Conservation (phyloP, 2,113 vertebrate genomes). For the Procapra przewalskii region DNA sequence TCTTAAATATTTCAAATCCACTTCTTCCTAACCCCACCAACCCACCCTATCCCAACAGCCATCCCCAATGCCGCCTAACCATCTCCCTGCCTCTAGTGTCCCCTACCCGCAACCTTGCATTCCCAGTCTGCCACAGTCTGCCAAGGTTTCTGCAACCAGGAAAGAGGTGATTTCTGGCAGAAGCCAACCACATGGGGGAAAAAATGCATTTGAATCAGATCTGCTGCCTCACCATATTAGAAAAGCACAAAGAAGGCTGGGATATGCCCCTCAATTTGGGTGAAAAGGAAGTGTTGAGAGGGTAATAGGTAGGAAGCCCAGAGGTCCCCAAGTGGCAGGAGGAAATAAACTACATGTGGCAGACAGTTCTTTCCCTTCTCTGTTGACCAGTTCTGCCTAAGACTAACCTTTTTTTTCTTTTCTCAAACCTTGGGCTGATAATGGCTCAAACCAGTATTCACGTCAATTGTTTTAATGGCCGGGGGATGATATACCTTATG, state of each 20-base stretch:
- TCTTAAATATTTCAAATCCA: neutral
- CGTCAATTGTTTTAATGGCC: neutral
- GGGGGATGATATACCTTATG: neutral
- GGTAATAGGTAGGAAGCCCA: neutral
- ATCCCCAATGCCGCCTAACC: too few relatives aligned
- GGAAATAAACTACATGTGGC: neutral
- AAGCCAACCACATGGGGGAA: neutral
- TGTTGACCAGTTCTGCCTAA: neutral
- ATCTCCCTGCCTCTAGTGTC: neutral
- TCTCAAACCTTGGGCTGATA: neutral
- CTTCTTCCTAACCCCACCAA: neutral
- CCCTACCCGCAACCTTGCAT: neutral
- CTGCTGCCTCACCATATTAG: neutral
- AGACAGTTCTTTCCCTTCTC: neutral
- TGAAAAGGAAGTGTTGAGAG: neutral
- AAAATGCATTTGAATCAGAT: neutral
- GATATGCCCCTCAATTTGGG: neutral
- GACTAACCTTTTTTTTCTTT: neutral
- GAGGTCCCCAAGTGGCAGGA: neutral
- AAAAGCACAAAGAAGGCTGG: neutral
- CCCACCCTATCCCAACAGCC: rapidly evolving
- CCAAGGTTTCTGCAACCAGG: neutral
- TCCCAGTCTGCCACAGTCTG: neutral
- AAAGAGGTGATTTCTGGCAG: neutral
- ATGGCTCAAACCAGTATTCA: neutral